Base-by-base conservation (phyloP, 2,888 invertebrate genomes). In the Ornithoptera priamus region DNA sequence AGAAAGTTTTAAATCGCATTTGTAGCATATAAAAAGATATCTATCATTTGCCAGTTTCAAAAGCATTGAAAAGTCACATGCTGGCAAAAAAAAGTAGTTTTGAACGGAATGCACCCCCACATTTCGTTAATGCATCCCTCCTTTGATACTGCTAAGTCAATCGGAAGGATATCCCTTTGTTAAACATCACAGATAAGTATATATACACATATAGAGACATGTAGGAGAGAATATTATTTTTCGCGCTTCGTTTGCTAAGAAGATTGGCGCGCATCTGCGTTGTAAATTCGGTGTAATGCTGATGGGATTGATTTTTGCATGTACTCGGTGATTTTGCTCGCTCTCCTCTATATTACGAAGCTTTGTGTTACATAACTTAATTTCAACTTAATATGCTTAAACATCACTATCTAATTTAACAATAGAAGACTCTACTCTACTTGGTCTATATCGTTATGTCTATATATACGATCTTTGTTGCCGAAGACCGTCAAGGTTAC, bases 161-260 rank as follows among this genome's bases (percentile, higher is more conserved):
- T 85, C 79, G 90, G 83, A 90, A 90, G 85, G 81, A 84, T 86
- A 89, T 87, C 87, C 87, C 83, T 85, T 88, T 88, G 88, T 88
- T 84, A 87, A 85, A 88, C 88, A 85, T 82, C 82, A 72, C 72
- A 80, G 80, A 83, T 85, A 80, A 84, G 79, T 82, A 67, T 59
- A 59, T 67, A 79, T n/a, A 71, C 72, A 80, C 80, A 83, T 85
- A 80, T 84, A 79, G 82, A 67, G 30, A 59, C 66, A 78, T 82
- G 78, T 78, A 78, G 73, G 76, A 75, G 74, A 77, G 83, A 84
- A 85, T 85, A 86, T 88, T 86, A 86, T 88, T 87, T 89, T 85
- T 87, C 79, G 77, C 86, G 89, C 86, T 85, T 86, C 84, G 85
- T 84, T 90, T 87, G 81, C 75, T 84, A 83, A 84, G 86, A 87